These are phyloP conservation scores for Noctua janthe DNA, from an alignment of 2,888 invertebrate genomes.

Conservation along the genomic window DNA sequence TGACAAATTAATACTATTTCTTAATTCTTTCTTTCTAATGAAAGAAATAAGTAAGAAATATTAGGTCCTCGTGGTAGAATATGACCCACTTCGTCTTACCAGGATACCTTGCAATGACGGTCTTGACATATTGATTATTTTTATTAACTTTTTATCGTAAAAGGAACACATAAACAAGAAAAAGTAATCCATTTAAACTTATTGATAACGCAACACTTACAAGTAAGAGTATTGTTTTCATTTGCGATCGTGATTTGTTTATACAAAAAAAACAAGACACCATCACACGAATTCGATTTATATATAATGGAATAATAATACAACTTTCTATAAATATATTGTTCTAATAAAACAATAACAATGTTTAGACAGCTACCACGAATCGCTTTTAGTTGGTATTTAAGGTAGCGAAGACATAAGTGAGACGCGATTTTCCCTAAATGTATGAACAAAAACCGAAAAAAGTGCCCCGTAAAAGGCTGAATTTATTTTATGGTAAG, in stretches of 20 bases:
- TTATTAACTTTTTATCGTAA: not conserved
- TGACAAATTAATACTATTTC: too few species aligned
- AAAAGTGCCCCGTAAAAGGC: too few species aligned
- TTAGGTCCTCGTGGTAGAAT: not conserved
- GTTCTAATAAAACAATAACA: slow-evolving; percentile 62
- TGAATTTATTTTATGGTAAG: not conserved
- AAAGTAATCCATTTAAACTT: not conserved
- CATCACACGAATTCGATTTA: slow-evolving; percentile 32
- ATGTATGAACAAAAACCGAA: too few species aligned
- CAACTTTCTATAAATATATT: slow-evolving; percentile 56
- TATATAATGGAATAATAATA: slow-evolving; percentile 52
- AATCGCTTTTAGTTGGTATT: slow-evolving; percentile 32
- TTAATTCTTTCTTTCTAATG: too few species aligned
- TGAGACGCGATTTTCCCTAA: too few species aligned
- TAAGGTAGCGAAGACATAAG: not conserved
- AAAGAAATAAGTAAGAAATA: not conserved
- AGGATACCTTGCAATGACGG: not conserved
- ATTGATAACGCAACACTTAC: not conserved
- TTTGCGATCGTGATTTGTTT: slow-evolving; percentile 17
- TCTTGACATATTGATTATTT: not conserved
- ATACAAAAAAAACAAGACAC: not conserved
- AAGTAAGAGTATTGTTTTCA: not conserved
- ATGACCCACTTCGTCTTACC: not conserved
- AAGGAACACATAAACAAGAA: not conserved
- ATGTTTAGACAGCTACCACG: slow-evolving; percentile 38